Percentiles rank a stretch among this genome's conserved stretches.
Conservation (phyloP, 2,888 invertebrate species). For the Drosophila heteroneura region DNA sequence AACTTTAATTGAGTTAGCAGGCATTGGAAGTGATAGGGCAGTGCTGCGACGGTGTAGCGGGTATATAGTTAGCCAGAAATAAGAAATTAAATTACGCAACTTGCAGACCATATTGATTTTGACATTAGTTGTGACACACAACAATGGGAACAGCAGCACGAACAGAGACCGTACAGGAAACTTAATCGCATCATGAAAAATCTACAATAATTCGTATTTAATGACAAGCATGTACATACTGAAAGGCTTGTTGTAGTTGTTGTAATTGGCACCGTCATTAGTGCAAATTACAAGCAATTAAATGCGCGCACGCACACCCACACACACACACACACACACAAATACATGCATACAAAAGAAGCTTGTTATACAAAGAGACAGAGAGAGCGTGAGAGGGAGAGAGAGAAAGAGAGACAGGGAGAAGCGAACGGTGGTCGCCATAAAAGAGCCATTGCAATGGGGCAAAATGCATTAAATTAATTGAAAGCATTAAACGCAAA, state of each 20-base stretch:
- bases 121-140: constrained; percentile 30
- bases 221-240: constrained; percentile 50
- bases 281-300: constrained; percentile 79
- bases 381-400: neutral
- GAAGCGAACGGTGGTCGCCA: constrained; percentile 2
- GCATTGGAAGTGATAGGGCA: neutral
- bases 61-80: neutral
- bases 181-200: constrained; percentile 32
- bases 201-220: constrained; percentile 69
- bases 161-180: neutral
- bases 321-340: constrained; percentile 8
- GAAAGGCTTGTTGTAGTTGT: constrained; percentile 35
- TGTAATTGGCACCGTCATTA: constrained; percentile 70
- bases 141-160: neutral
- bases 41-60: too few species aligned
- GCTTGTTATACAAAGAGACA: constrained; percentile 35
- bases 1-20: constrained; percentile 58
- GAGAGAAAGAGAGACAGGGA: neutral
- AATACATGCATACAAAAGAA: constrained; percentile 32
- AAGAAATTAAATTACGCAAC: constrained; percentile 41
- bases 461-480: constrained; percentile 73
- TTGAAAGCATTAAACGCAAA: constrained; percentile 74
- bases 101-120: constrained; percentile 57
- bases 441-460: constrained; percentile 38
- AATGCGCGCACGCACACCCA: constrained; percentile 48